Evolutionary conservation across 53 echinoderm and acorn worm genomes (phyloP).

Genomic region (Zoroaster sp.): DNA sequence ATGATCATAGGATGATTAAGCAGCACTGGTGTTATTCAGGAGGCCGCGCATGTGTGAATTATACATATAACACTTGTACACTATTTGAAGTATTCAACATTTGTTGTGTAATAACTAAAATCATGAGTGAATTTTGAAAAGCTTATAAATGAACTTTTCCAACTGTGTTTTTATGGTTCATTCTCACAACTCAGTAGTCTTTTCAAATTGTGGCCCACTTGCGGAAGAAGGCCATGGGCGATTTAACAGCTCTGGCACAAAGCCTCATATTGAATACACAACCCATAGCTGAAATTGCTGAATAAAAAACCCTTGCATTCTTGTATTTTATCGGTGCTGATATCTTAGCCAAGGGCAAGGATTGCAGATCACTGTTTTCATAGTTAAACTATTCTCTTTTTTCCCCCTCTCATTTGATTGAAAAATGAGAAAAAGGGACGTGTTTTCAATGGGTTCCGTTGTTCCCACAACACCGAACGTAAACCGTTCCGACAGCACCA

Average conservation of each 20-base stretch:
- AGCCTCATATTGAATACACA: neutral
- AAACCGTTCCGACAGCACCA: slow-evolving; percentile 12
- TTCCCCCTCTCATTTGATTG: neutral
- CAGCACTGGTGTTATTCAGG: too few species aligned
- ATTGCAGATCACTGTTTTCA: slow-evolving; percentile 38
- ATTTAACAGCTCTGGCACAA: neutral
- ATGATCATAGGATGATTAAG: too few species aligned
- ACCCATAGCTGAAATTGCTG: neutral
- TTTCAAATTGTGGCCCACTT: neutral
- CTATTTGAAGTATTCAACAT: too few species aligned
- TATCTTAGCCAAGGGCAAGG: slow-evolving; percentile 18
- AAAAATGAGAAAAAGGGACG: neutral
- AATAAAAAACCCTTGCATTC: neutral
- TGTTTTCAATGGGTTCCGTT: slow-evolving; percentile 8
- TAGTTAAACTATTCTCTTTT: slow-evolving; percentile 29
- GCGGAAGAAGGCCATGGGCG: neutral
- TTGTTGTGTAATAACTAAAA: too few species aligned
- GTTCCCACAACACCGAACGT: neutral
- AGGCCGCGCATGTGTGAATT: too few species aligned
- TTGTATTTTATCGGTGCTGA: neutral
- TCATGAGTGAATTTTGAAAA: too few species aligned
- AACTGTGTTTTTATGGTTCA: too few species aligned
- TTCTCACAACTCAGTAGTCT: too few species aligned
- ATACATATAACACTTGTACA: too few species aligned
- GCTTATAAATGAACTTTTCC: too few species aligned